Evolutionary conservation across 2,113 vertebrate genomes (phyloP), one percentile per base, ranked within the genome.

Genomic region (Crotalus tigris): DNA sequence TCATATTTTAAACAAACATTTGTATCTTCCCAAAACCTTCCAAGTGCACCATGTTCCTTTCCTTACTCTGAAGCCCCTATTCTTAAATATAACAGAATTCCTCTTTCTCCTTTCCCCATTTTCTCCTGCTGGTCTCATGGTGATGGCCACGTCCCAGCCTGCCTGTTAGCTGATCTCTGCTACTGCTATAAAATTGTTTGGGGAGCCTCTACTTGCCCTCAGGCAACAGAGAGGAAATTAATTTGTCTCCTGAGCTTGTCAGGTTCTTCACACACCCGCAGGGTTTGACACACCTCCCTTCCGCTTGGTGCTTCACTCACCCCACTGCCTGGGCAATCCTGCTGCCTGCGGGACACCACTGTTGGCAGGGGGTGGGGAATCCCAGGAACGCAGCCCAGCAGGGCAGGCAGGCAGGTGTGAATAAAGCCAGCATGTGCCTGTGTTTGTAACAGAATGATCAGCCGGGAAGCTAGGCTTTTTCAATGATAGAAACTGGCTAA

Each of bases 131-230:
- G 75, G 95, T 96, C 95, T 96, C 96, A 95, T 94, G 93, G 93
- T 95, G 95, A 92, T 96, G 95, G 95, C 96, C 96, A 95, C 95
- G 95, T 95, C 96, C 94, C 95, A 94, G 88, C 88, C 24, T 89
- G 87, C 93, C 91, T 90, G 12, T 44, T 39, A 61, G 57, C 46
- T 57, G 39, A 91, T 33, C 90, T 87, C 57, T 90, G 91, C 91
- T 94, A 85, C 88, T 92, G 54, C 13, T 21, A 54, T 51, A 33
- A 8, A 55, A 39, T 87, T 51, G 33, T 92, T 87, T 57, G 49
- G 49, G 88, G 81, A 49, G 39, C 64, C 91, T 92, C 81, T 64
- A 94, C 59, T 75, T 26, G 93, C 81, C 91, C 57, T 54, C 58
- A 2, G 91, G 93, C 91, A 53, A 87, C 58, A 57, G 57, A 64